Evolutionary conservation across 2,113 vertebrate genomes (phyloP), one percentile per base, ranked within the genome.

Genomic region (Sylvilagus bachmani): DNA sequence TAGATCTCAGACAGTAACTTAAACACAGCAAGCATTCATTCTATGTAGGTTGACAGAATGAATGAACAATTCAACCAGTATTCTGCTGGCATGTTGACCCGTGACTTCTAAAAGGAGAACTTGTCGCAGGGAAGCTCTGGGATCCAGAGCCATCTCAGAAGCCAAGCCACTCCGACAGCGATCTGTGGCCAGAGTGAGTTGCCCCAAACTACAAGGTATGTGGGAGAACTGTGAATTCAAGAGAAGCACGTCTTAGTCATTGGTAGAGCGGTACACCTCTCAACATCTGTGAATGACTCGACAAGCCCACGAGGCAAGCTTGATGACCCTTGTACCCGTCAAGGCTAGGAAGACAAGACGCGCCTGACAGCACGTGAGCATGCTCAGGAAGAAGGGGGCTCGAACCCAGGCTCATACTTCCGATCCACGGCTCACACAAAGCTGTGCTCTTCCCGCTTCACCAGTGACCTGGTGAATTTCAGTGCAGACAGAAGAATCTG

Each of bases 141-240:
- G 36, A 84, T 84, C 61, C 58, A 13, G 61, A 58, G 70, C 14
- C 12, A 49, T 87, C 61, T 96, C 66, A 91, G 51, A 94, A 79
- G 5, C 53, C 83, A 90, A 90, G 16, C 25, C 53, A 33, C 16
- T 64, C 25, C 77, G 53, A 31, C 3, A 90, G 29, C 66, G 86
- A 16, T 58, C 55, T 58, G 14, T 3, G 14, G 55, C 3, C 55
- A 58, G 14, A 58, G 55, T 19, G 19, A 58, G 55, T 58, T 21
- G 11, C 19, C 13, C 58, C 66, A 66, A 49, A 55, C 12, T 27
- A 13, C 31, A 29, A 90, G 21, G 19, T 4, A 64, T 36, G 2
- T 27, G 10, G 3, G 49, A 22, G 29, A 86, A 38, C 36, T 49
- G 5, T 2, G 3, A 85, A 81, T 81, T 83, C 49, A 81, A 53